These are phyloP conservation scores for Siphamia tubifer DNA, from an alignment of 2,113 vertebrate species.

Conservation along the genomic window DNA sequence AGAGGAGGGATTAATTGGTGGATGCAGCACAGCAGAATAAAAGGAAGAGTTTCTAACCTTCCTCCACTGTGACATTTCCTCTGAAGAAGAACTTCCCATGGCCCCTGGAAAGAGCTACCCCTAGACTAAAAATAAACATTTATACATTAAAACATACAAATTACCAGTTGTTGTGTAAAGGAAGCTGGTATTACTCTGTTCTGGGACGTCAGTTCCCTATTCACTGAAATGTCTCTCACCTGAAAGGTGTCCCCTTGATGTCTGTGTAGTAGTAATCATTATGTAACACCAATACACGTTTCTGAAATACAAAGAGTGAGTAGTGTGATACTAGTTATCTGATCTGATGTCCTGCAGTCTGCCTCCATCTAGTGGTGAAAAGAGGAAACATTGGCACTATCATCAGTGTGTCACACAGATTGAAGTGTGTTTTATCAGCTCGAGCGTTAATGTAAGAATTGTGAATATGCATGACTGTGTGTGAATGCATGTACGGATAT, in stretches of 20 bases:
- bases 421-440: background rate
- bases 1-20: too few species aligned
- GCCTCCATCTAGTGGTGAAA: constrained; percentile 68
- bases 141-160: background rate
- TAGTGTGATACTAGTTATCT: background rate
- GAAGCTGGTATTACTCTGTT: background rate
- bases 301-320: constrained; percentile 79
- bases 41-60: constrained; percentile 82
- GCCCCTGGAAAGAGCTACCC: constrained; percentile 95
- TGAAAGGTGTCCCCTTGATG: constrained; percentile 98
- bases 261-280: constrained; percentile 99
- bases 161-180: background rate
- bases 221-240: constrained; percentile 77
- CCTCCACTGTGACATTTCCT: constrained; percentile 95
- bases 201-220: background rate
- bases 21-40: background rate
- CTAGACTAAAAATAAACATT: constrained; percentile 83
- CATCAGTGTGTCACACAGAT: background rate
- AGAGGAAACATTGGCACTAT: background rate
- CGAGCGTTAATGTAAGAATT: background rate
- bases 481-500: background rate
- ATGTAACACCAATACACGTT: constrained; percentile 95
- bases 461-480: background rate
- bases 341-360: constrained; percentile 38
- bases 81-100: constrained; percentile 97